A percentile compares a stretch with the other conserved stretches of the same genome.
Evolutionary conservation across 2,797 vertebrate species (phyloP).

Genomic region (Microchirus variegatus): DNA sequence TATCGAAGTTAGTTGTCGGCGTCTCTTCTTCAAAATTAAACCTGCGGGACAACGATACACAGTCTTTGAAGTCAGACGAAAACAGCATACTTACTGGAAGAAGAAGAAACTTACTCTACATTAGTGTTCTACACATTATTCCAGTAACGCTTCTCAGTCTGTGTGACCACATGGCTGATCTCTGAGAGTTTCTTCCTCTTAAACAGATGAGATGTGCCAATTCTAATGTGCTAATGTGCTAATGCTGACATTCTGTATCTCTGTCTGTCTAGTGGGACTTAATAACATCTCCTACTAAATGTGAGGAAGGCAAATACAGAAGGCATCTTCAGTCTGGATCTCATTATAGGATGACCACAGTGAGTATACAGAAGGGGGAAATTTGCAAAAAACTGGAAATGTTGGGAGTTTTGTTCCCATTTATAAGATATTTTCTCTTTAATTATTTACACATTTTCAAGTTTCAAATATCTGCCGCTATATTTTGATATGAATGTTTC

Average conservation of each 20-base stretch:
- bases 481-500: no score
- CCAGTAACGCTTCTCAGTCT: neutral
- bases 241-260: constrained; percentile 50
- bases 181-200: constrained; percentile 28
- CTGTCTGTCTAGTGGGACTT: constrained; percentile 50
- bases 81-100: constrained; percentile 1
- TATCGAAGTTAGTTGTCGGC: constrained; percentile 96
- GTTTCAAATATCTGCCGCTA: no score
- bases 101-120: neutral
- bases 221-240: no score
- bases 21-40: constrained; percentile 97
- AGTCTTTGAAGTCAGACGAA: constrained; percentile 18
- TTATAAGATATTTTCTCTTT: no score
- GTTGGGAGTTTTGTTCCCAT: no score
- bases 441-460: no score
- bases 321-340: constrained; percentile 12
- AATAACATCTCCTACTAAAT: constrained; percentile 45
- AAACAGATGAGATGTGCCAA: constrained; percentile 32
- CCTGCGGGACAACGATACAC: constrained; percentile 71
- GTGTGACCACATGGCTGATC: constrained; percentile 23
- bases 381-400: no score
- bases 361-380: neutral
- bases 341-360: constrained; percentile 24
- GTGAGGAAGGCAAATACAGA: constrained; percentile 24
- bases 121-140: constrained; percentile 4